Evolutionary conservation across 2,797 vertebrate species (phyloP).

Genomic region (Enteromius viviparus): DNA sequence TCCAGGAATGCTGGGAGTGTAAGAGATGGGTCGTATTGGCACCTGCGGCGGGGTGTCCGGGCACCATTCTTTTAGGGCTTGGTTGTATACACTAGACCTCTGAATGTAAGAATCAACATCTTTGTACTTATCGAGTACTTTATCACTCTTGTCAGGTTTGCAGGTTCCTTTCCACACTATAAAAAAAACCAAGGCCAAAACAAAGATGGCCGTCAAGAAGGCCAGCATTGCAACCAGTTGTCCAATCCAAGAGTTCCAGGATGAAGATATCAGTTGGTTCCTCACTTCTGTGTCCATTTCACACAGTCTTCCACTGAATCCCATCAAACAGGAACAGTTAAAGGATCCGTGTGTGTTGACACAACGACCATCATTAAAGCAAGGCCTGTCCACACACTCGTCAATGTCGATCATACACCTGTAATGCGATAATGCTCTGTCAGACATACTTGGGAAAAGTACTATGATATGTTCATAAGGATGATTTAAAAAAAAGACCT

Average conservation of each 20-base stretch:
- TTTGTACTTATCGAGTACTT: slow-evolving; percentile 72
- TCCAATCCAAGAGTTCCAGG: slow-evolving; percentile 83
- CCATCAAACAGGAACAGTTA: slow-evolving; percentile 80
- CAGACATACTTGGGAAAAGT: neutral
- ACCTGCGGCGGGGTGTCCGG: slow-evolving; percentile 84
- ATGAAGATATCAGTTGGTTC: slow-evolving; percentile 72
- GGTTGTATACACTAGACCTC: slow-evolving; percentile 79
- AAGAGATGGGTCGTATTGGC: slow-evolving; percentile 84
- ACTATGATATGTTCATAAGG: neutral
- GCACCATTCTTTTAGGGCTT: slow-evolving; percentile 78
- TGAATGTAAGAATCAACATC: slow-evolving; percentile 79
- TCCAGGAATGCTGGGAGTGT: slow-evolving; percentile 84
- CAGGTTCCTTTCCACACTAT: slow-evolving; percentile 72
- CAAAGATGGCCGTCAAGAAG: slow-evolving; percentile 76
- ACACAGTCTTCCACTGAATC: slow-evolving; percentile 79
- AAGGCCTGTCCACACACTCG: slow-evolving; percentile 80
- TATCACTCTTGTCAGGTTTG: slow-evolving; percentile 71
- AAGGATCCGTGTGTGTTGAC: slow-evolving; percentile 84
- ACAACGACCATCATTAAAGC: slow-evolving; percentile 80
- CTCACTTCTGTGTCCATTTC: slow-evolving; percentile 74
- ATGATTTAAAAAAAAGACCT: slow-evolving; percentile 67
- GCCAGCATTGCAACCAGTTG: slow-evolving; percentile 82
- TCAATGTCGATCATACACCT: slow-evolving; percentile 83
- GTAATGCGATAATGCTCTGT: slow-evolving; percentile 9
- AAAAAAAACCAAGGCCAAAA: slow-evolving; percentile 76